Base-by-base conservation (phyloP, 2,888 invertebrate genomes). In the Embidobia sp. region DNA sequence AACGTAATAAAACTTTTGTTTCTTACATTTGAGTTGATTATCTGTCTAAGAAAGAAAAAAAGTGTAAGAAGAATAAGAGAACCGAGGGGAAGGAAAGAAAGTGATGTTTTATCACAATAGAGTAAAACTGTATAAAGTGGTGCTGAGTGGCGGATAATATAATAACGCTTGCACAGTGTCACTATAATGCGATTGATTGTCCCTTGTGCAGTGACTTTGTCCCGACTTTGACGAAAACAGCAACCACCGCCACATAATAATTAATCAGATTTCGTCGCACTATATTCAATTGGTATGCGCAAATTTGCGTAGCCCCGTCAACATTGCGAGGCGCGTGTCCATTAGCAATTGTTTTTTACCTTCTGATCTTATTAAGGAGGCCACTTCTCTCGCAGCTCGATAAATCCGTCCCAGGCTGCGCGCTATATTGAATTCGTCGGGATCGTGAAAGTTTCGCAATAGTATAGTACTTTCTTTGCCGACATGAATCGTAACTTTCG, bases 401-500 rank as follows among this genome's bases (percentile, higher is more conserved):
- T 27, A 57, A 51, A 66, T 67, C 26, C 35, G 31, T 51, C 33
- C 29, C 22, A 31, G 16, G 3, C 8, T 40, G 40, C 11, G 26
- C 40, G 40, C 18, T 26, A 46, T 55, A 67, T 29, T 26, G 57
- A 69, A 59, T 59, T 59, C 48, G 69, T 46, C 55, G 33, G 46
- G 8, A 49, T 53, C 64, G 75, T 64, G 76, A 77, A 79, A 79
- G 73, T 77, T 74, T 63, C 29, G 57, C 49, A 35, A 70, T 35
- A 37, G 61, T 51, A 61, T 42, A 15, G 51, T 49, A 67, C 76
- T 79, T 79, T 79, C 76, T 73, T 73, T 67, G 46, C 31, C 48
- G 49, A 53, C 73, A 53, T 29, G 55, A 69, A 73, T 69, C 59
- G 51, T 51, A 64, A 73, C 79, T 76, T 76, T 76, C 76, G 69